These are phyloP conservation scores for Tichodroma muraria DNA, from an alignment of 2,113 vertebrate genomes.

Conservation along the genomic window DNA sequence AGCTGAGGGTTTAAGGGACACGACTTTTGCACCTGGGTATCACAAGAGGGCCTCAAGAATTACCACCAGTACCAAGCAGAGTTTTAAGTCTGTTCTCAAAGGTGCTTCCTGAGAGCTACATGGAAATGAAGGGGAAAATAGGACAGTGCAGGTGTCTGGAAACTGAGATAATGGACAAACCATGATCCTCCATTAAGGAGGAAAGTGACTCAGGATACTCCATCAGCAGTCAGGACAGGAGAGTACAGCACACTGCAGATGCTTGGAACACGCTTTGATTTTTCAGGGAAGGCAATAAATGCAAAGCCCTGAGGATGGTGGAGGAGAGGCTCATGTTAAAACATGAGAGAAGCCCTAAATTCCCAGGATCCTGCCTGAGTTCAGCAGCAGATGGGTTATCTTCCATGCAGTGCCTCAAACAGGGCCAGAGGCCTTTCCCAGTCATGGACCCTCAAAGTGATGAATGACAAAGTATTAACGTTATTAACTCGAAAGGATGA, in stretches of 20 bases:
- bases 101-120: background rate
- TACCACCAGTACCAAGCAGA: background rate
- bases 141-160: background rate
- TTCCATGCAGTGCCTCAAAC: background rate
- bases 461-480: background rate
- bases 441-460: fast-evolving
- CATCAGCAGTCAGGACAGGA: background rate
- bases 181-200: background rate
- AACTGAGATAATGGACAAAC: background rate
- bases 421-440: background rate
- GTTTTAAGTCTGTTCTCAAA: background rate
- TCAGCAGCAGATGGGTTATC: background rate
- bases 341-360: background rate
- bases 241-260: background rate
- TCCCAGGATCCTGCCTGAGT: background rate
- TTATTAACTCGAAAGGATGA: background rate
- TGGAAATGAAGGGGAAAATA: background rate
- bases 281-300: background rate
- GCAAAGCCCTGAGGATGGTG: background rate
- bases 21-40: background rate
- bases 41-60: background rate
- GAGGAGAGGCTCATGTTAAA: background rate
- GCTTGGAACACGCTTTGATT: background rate
- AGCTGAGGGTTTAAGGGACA: background rate
- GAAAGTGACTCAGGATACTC: background rate